Evolutionary conservation across 2,888 invertebrate genomes (phyloP).

Genomic region (Koerneria pararmatus): DNA sequence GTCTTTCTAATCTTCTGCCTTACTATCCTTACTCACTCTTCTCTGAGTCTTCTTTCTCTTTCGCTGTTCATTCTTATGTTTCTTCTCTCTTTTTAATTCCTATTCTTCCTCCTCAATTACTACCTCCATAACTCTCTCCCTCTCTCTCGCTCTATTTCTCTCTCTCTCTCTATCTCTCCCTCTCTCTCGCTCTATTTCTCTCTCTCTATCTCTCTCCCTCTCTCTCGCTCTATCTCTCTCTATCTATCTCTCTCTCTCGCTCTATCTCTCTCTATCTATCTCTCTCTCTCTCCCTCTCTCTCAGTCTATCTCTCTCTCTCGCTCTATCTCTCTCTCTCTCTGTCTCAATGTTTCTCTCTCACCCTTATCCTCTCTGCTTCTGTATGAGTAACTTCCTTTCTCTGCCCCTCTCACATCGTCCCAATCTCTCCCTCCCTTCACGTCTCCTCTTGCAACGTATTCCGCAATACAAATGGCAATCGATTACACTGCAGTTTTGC

Average conservation of each 20-base stretch:
- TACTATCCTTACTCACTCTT: no score
- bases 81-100: not conserved
- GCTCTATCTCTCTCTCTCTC: constrained; percentile 8
- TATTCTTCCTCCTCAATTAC: no score
- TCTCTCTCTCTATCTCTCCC: not conserved
- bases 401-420: constrained; percentile 1
- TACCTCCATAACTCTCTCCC: not conserved
- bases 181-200: not conserved
- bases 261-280: not conserved
- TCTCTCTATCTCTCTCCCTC: not conserved
- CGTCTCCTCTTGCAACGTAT: not conserved
- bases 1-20: not conserved
- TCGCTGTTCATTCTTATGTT: not conserved
- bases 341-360: constrained; percentile 17
- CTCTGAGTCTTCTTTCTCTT: no score
- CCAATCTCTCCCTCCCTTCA: not conserved
- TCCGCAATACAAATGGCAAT: no score
- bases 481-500: not conserved
- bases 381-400: constrained; percentile 3
- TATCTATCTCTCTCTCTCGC: not conserved
- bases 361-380: constrained; percentile 10
- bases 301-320: constrained; percentile 12
- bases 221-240: constrained; percentile 1
- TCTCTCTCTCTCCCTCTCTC: constrained; percentile 10
- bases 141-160: not conserved